Evolutionary conservation across 2,797 vertebrate genomes (phyloP).

Genomic region (Falco novaeseelandiae): DNA sequence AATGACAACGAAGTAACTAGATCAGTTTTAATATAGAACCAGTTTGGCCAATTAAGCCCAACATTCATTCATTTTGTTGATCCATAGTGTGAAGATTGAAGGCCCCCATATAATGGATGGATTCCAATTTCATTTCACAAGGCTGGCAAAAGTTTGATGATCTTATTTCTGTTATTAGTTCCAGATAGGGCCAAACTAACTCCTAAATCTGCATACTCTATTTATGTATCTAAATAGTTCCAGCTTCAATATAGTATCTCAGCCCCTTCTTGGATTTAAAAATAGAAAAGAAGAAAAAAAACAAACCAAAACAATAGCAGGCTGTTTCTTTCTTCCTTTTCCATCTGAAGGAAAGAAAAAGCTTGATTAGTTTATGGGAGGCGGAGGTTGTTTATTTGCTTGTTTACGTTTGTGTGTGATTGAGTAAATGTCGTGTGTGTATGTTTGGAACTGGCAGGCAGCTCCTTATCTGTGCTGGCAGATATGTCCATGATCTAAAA

Average conservation of each 20-base stretch:
- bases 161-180: neutral
- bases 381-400: slow-evolving; percentile 17
- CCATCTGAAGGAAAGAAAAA: neutral
- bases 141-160: neutral
- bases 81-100: neutral
- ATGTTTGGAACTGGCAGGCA: slow-evolving; percentile 54
- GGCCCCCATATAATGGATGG: neutral
- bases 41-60: neutral
- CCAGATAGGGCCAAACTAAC: neutral
- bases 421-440: neutral
- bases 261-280: neutral
- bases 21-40: slow-evolving; percentile 10
- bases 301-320: neutral
- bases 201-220: neutral
- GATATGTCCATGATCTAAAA: slow-evolving; percentile 59
- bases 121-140: slow-evolving; percentile 13
- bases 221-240: neutral
- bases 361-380: slow-evolving; percentile 13
- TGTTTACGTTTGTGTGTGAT: slow-evolving; percentile 52
- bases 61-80: slow-evolving; percentile 19
- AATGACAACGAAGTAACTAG: neutral
- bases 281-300: neutral
- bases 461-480: slow-evolving; percentile 60
- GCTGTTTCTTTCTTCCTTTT: neutral
- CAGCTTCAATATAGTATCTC: neutral